Evolutionary conservation across 1,140 invertebrate species (phyloP).

Genomic region (Saccostrea echinata): DNA sequence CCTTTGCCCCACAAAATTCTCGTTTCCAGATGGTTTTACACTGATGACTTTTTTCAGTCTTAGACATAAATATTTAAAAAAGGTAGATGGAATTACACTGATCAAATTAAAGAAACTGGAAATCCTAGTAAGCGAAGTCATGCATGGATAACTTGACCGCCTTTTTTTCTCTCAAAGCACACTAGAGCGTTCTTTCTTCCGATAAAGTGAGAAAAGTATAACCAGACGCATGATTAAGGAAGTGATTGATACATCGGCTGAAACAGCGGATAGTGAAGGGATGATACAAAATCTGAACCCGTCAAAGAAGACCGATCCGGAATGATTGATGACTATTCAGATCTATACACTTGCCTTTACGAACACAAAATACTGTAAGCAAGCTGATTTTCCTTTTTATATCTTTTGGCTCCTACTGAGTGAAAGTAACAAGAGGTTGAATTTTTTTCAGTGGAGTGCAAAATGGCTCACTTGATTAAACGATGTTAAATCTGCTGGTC

Average conservation of each 20-base stretch:
- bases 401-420: background rate
- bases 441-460: background rate
- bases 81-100: too few species aligned
- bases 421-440: background rate
- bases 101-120: background rate
- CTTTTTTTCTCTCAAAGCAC: background rate
- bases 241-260: slow-evolving; percentile 12
- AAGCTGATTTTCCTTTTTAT: background rate
- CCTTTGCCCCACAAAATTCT: too few species aligned
- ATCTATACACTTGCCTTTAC: slow-evolving; percentile 15
- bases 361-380: background rate
- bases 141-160: background rate
- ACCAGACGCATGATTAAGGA: background rate
- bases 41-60: too few species aligned
- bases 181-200: background rate
- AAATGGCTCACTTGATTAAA: background rate
- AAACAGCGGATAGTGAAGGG: slow-evolving; percentile 6
- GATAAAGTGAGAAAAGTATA: slow-evolving; percentile 16
- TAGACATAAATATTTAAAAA: too few species aligned
- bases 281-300: slow-evolving; percentile 9
- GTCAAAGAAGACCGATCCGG: slow-evolving; percentile 6
- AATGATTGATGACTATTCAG: slow-evolving; percentile 25
- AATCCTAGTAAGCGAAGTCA: background rate
- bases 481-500: background rate
- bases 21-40: too few species aligned